Evolutionary conservation across 2,797 vertebrate genomes (phyloP).

Genomic region (Catostomus latipinnis): DNA sequence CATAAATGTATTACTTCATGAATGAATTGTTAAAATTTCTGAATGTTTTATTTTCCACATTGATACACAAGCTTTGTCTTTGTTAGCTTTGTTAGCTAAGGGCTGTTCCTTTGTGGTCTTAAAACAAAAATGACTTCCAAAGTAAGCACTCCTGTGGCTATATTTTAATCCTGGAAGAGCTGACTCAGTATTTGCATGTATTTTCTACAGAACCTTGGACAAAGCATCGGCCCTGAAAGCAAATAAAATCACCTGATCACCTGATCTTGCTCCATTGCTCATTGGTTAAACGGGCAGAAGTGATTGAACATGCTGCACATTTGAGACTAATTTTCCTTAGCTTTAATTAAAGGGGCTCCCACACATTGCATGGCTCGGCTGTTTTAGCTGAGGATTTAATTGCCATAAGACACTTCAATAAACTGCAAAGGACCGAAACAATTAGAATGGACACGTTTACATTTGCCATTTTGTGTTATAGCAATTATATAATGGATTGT

Average conservation of each 20-base stretch:
- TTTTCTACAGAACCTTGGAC: constrained; percentile 45
- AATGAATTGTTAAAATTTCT: constrained; percentile 24
- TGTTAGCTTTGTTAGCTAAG: constrained; percentile 9
- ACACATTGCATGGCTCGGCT: constrained; percentile 53
- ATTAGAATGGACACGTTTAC: constrained; percentile 17
- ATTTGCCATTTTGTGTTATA: constrained; percentile 20
- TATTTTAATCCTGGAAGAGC: constrained; percentile 48
- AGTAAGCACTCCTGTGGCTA: constrained; percentile 44
- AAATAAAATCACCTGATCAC: constrained; percentile 46
- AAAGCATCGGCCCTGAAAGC: constrained; percentile 25
- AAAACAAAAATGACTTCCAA: constrained; percentile 42
- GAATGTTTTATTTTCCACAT: not conserved
- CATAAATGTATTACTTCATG: not conserved
- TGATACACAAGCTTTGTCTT: not conserved
- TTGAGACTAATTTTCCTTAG: constrained; percentile 55
- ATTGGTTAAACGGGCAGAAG: constrained; percentile 56
- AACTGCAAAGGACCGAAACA: constrained; percentile 12
- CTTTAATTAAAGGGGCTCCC: constrained; percentile 63
- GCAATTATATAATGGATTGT: not conserved
- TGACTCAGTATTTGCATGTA: constrained; percentile 43
- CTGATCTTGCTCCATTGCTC: constrained; percentile 60
- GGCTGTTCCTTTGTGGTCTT: constrained; percentile 9
- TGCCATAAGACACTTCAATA: constrained; percentile 52
- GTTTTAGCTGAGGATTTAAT: constrained; percentile 55
- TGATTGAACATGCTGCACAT: constrained; percentile 50